Conservation (phyloP, 2,113 vertebrate genomes). For the Platysternon megacephalum region DNA sequence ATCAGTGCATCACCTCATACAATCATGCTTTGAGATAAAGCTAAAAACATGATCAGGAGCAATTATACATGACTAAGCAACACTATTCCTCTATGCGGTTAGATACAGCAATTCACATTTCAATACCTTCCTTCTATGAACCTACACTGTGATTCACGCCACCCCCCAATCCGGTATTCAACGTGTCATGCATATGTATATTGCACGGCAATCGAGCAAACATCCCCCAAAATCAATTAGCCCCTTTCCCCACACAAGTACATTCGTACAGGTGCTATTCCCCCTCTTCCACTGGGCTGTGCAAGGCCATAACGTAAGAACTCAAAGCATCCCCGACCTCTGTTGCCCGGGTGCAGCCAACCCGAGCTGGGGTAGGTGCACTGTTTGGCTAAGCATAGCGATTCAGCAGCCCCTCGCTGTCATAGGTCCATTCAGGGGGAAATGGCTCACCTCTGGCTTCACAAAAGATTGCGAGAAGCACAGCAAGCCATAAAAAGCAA, state of each 20-base stretch:
- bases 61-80: not conserved
- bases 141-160: not conserved
- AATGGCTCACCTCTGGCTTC: not conserved
- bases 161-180: not conserved
- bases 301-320: not conserved
- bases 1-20: not conserved
- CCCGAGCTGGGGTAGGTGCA: not conserved
- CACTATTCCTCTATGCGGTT: not conserved
- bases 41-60: not conserved
- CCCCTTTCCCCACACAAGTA: not conserved
- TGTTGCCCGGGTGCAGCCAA: not conserved
- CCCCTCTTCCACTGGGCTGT: not conserved
- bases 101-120: not conserved
- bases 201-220: not conserved
- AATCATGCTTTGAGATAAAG: not conserved
- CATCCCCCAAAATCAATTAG: not conserved
- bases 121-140: not conserved
- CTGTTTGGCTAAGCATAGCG: not conserved
- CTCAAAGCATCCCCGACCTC: not conserved
- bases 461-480: not conserved
- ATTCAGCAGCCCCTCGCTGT: not conserved
- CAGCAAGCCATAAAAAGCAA: too few relatives aligned
- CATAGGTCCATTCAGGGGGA: too few relatives aligned
- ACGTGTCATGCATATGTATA: not conserved
- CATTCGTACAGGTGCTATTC: not conserved